Percentiles rank a stretch among this genome's conserved stretches.
Evolutionary conservation across 2,888 invertebrate species (phyloP).

Genomic region (Cantharis flavilabris): DNA sequence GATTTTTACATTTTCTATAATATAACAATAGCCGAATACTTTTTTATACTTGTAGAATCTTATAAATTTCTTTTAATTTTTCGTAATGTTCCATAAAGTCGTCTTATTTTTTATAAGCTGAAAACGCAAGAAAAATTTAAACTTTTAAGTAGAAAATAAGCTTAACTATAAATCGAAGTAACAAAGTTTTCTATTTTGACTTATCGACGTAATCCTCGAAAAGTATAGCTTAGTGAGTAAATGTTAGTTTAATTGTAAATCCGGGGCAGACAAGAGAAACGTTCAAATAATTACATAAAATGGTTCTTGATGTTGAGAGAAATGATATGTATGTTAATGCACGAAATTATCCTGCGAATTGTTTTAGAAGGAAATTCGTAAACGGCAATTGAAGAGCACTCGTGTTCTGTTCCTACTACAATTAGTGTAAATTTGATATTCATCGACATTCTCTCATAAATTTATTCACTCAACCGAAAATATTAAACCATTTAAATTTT

Average conservation of each 20-base stretch:
- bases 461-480: neutral
- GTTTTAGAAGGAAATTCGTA: slow-evolving; percentile 1
- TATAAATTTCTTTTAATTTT: neutral
- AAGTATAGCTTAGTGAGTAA: neutral
- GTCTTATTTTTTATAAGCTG: neutral
- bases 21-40: slow-evolving; percentile 25
- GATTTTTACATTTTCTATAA: slow-evolving; percentile 14
- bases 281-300: neutral
- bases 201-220: neutral
- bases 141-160: neutral
- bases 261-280: neutral
- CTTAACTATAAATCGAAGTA: neutral
- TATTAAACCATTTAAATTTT: neutral
- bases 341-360: neutral
- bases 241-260: neutral
- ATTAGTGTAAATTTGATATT: slow-evolving; percentile 3
- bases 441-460: slow-evolving; percentile 1
- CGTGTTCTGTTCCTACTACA: neutral
- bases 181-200: neutral
- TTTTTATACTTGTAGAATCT: neutral
- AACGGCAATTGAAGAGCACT: slow-evolving; percentile 1
- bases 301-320: neutral
- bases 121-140: neutral
- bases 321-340: neutral
- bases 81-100: neutral